These are phyloP conservation scores for Manis pentadactyla DNA, from an alignment of 2,797 vertebrate genomes.

Conservation along the genomic window DNA sequence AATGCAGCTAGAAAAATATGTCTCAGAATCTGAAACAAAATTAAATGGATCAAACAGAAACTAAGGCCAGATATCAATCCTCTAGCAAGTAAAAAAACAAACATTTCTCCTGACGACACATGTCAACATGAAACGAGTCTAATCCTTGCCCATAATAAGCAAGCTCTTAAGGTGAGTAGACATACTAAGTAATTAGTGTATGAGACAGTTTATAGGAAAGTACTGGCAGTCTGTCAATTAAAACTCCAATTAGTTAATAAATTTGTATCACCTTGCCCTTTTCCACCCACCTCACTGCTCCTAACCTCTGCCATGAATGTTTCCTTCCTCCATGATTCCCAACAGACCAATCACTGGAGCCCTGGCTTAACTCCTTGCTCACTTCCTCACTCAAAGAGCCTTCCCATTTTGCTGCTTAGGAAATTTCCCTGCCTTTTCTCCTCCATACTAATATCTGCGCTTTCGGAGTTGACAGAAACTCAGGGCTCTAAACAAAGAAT, in stretches of 20 bases:
- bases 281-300: neutral
- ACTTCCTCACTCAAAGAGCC: neutral
- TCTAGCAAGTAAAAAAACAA: fast-evolving
- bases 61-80: neutral
- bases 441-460: neutral
- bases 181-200: conserved; percentile 4
- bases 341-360: neutral
- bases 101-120: neutral
- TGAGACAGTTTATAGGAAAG: neutral
- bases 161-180: neutral
- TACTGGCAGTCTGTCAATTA: neutral
- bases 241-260: neutral
- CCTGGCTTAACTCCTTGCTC: neutral
- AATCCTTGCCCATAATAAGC: neutral
- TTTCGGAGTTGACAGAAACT: neutral
- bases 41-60: neutral
- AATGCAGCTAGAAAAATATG: neutral
- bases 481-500: neutral
- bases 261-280: neutral
- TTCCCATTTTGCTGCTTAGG: neutral
- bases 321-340: neutral
- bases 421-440: neutral
- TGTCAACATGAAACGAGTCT: neutral
- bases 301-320: neutral
- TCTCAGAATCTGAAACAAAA: neutral